Conservation (phyloP, 1,140 invertebrate species). For the Dolichoris vasculosae region DNA sequence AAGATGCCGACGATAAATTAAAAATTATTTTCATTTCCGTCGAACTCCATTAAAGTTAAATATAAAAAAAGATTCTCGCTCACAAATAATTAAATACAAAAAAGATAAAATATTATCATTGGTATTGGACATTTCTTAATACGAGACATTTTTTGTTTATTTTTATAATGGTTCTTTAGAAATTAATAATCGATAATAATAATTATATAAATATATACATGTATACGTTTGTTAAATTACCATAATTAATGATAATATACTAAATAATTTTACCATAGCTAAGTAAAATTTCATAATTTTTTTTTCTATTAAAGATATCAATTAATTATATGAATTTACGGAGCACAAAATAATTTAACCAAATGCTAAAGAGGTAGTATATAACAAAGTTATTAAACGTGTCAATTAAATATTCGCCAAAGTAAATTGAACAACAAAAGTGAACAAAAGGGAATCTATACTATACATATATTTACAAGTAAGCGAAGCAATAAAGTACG, state of each 20-base stretch:
- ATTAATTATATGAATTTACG: too few relatives aligned
- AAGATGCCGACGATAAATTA: slow-evolving; percentile 35
- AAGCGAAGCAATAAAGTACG: not conserved
- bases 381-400: too few relatives aligned
- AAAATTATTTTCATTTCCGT: slow-evolving; percentile 28
- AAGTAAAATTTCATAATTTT: not conserved
- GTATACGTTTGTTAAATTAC: not conserved
- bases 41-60: not conserved
- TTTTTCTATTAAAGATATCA: too few relatives aligned
- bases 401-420: too few relatives aligned
- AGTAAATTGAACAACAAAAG: not conserved
- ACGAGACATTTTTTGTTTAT: not conserved
- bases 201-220: not conserved
- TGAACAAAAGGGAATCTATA: not conserved
- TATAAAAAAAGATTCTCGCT: slow-evolving; percentile 33
- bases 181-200: not conserved
- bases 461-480: not conserved
- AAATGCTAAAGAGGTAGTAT: too few relatives aligned
- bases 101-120: slow-evolving; percentile 32
- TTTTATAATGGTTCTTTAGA: not conserved
- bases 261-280: not conserved
- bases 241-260: not conserved
- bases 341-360: too few relatives aligned
- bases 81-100: slow-evolving; percentile 28
- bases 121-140: slow-evolving; percentile 27